Conservation (phyloP, 1,140 invertebrate genomes). For the Pseudomyrmex cubaensis region DNA sequence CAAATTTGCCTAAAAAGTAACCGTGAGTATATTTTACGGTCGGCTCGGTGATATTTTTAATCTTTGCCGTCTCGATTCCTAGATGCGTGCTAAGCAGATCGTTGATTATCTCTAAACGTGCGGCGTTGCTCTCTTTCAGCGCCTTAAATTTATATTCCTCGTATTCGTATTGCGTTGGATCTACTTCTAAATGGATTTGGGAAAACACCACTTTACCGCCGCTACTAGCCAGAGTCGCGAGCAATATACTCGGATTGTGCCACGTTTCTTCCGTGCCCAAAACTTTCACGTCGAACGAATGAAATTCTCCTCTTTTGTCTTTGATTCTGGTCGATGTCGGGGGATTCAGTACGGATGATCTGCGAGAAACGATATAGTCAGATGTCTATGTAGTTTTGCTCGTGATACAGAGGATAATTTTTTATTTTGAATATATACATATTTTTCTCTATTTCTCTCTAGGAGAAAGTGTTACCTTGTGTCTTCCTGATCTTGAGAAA, state of each 20-base stretch:
- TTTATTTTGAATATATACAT: not conserved
- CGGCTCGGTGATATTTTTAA: conserved; percentile 79
- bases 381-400: not conserved
- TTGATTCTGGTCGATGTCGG: conserved; percentile 86
- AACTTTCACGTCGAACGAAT: conserved; percentile 90
- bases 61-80: conserved; percentile 86
- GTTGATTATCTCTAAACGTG: conserved; percentile 91
- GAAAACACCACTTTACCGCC: conserved; percentile 92
- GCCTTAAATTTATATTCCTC: conserved; percentile 88
- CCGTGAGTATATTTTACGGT: conserved; percentile 86
- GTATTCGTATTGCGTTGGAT: conserved; percentile 85
- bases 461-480: conserved; percentile 77
- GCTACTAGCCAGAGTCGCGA: conserved; percentile 88
- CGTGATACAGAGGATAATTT: conserved; percentile 1
- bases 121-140: conserved; percentile 87
- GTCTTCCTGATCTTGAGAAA: conserved; percentile 89
- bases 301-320: conserved; percentile 88
- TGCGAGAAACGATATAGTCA: conserved; percentile 25
- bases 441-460: not conserved
- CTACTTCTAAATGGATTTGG: conserved; percentile 88
- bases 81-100: conserved; percentile 90
- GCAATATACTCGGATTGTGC: conserved; percentile 92
- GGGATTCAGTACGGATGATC: conserved; percentile 63
- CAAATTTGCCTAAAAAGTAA: conserved; percentile 92
- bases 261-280: conserved; percentile 93